These are phyloP conservation scores for Corythornis vintsioides DNA, from an alignment of 2,113 vertebrate genomes.

Conservation along the genomic window DNA sequence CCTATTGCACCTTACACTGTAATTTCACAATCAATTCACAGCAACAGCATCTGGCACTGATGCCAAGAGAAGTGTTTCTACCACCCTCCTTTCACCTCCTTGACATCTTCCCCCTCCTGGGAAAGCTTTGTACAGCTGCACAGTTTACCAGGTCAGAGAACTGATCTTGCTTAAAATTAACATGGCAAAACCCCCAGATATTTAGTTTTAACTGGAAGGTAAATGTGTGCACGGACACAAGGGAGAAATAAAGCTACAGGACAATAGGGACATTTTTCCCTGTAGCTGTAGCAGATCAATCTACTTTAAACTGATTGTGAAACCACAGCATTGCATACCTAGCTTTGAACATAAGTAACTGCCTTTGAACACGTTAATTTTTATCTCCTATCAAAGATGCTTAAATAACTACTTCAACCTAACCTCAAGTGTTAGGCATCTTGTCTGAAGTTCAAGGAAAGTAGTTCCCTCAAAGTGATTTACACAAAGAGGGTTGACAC, in stretches of 20 bases:
- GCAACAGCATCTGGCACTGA: not conserved
- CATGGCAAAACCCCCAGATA: not conserved
- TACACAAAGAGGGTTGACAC: not conserved
- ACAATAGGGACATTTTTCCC: not conserved
- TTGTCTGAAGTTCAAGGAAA: slow-evolving; percentile 1
- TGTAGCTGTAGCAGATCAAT: not conserved
- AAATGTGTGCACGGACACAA: not conserved
- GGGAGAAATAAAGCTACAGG: not conserved
- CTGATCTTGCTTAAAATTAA: slow-evolving; percentile 8
- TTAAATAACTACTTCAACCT: not conserved
- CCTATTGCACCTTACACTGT: not conserved
- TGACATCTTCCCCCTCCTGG: not conserved
- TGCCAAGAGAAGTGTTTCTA: not conserved
- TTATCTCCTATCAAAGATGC: not conserved
- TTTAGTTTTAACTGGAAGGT: not conserved
- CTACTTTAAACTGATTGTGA: not conserved
- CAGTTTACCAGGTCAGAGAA: not conserved
- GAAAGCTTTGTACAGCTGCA: not conserved
- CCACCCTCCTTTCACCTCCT: not conserved
- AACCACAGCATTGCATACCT: not conserved
- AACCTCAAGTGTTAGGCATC: not conserved
- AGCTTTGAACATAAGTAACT: not conserved
- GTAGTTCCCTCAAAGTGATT: not conserved
- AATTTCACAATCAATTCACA: not conserved
- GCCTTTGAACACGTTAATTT: not conserved